Percentiles rank a stretch among this genome's conserved stretches.
Conservation (phyloP, 1,140 invertebrate genomes). For the Apis dorsata region DNA sequence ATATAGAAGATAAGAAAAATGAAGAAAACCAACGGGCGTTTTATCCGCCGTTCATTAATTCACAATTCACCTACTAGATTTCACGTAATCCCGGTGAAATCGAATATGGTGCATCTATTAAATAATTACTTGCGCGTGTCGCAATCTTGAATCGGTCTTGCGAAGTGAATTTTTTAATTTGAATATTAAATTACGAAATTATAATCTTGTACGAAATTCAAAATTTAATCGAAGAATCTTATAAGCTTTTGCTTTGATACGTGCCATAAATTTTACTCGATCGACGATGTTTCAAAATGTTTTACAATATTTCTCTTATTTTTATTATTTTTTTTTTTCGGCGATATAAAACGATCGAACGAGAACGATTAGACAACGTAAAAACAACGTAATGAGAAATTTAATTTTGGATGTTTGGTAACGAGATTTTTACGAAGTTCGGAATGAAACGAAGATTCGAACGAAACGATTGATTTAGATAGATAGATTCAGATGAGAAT, state of each 20-base stretch:
- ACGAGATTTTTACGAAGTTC: too few relatives aligned
- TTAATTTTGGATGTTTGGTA: too few relatives aligned
- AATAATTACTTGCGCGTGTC: background rate
- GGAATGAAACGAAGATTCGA: too few relatives aligned
- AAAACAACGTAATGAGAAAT: too few relatives aligned
- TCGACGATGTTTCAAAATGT: too few relatives aligned
- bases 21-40: background rate
- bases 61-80: background rate
- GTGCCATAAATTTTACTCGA: background rate
- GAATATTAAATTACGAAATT: too few relatives aligned
- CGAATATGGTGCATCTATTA: conserved; percentile 15
- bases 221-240: too few relatives aligned
- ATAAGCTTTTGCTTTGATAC: background rate
- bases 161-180: background rate
- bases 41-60: background rate
- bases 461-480: background rate
- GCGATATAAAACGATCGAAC: background rate
- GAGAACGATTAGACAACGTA: too few relatives aligned
- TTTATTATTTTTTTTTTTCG: background rate
- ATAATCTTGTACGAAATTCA: too few relatives aligned
- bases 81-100: conserved; percentile 33
- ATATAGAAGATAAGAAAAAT: too few relatives aligned
- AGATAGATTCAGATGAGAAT: background rate
- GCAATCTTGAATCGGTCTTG: conserved; percentile 9
- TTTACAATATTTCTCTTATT: background rate